Percentiles rank a stretch among this genome's conserved stretches.
Conservation (phyloP, 2,888 invertebrate genomes). For the Glomeris marginata region DNA sequence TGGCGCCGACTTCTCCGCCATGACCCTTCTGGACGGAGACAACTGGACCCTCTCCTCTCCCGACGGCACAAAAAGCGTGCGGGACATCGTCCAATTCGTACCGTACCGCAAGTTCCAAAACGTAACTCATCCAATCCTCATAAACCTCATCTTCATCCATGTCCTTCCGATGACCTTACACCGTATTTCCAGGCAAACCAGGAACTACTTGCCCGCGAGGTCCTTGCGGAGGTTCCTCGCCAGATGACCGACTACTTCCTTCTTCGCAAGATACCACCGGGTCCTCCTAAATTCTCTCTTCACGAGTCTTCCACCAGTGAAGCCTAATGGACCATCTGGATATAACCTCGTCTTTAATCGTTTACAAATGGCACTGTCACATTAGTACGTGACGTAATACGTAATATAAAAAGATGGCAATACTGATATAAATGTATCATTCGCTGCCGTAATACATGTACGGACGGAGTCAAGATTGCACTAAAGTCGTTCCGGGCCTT, state of each 20-base stretch:
- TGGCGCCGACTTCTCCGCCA: conserved; percentile 39
- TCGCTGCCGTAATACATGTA: neutral
- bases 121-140: neutral
- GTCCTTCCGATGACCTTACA: no score
- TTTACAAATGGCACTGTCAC: no score
- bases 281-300: no score
- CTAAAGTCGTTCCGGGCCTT: no score
- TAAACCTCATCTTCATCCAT: no score
- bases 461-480: neutral
- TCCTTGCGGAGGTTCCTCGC: conserved; percentile 42
- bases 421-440: no score
- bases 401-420: no score
- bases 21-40: conserved; percentile 25
- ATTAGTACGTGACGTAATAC: no score
- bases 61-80: conserved; percentile 28
- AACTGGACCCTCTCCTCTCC: neutral
- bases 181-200: no score
- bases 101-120: conserved; percentile 14
- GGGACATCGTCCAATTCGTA: conserved; percentile 43
- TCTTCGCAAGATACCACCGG: conserved; percentile 23
- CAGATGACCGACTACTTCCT: conserved; percentile 38
- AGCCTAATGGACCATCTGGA: no score
- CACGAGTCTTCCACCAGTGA: no score
- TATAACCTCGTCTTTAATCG: no score
- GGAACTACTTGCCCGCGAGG: conserved; percentile 38